Evolutionary conservation across 2,113 vertebrate genomes (phyloP).

Genomic region (Prochilodus magdalenae): DNA sequence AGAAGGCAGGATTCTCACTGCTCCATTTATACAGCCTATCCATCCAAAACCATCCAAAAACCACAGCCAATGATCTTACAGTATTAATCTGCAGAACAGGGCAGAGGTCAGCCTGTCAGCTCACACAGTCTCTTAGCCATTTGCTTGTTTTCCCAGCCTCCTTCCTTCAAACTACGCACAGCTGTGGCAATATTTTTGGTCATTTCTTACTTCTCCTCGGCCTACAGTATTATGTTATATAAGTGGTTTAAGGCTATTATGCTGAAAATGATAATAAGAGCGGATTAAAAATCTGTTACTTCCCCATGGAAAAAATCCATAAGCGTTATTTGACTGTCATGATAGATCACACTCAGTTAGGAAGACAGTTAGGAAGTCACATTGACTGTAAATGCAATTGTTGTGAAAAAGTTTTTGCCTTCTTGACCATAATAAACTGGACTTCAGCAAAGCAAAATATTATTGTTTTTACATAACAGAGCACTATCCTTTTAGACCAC

Average conservation of each 20-base stretch:
- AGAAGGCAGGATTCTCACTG: constrained; percentile 9
- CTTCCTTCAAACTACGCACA: constrained; percentile 3
- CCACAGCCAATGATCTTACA: constrained; percentile 37
- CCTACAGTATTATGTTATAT: neutral
- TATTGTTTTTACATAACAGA: neutral
- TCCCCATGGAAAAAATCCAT: neutral
- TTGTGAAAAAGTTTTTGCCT: neutral
- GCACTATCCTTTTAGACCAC: neutral
- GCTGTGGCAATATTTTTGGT: constrained; percentile 2
- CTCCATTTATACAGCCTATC: constrained; percentile 20
- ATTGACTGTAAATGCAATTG: neutral
- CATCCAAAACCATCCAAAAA: constrained; percentile 24
- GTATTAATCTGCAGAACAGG: constrained; percentile 20
- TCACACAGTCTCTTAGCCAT: neutral
- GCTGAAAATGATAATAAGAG: neutral
- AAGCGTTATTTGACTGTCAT: neutral
- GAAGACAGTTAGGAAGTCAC: neutral
- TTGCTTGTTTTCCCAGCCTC: constrained; percentile 7
- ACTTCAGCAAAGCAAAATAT: neutral
- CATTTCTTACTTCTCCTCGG: neutral
- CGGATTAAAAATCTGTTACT: neutral
- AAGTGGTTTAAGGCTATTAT: neutral
- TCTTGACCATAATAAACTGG: neutral
- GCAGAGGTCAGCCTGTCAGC: constrained; percentile 2
- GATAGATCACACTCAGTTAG: neutral